phyloP scores from a whole-genome alignment of 2,113 vertebrate species.

The Vireo altiloquus region DNA sequence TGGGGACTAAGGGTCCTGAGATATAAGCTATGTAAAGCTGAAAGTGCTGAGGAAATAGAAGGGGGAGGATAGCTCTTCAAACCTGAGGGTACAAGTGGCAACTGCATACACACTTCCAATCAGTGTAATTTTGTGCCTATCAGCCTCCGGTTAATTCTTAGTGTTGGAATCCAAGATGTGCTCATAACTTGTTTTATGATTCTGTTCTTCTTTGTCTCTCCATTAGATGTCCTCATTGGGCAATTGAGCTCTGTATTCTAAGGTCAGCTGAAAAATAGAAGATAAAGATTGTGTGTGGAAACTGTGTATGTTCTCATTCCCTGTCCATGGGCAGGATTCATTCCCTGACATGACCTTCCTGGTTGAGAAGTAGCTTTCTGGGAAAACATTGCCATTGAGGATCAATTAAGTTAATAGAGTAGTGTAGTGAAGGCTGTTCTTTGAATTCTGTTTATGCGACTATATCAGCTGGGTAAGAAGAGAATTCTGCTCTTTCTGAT shows the following conservation, averaged over 20 bases:
- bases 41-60: background rate
- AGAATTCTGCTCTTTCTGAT: background rate
- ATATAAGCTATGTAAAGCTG: background rate
- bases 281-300: background rate
- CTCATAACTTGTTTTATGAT: background rate
- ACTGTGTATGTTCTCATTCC: background rate
- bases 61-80: background rate
- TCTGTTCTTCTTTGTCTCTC: constrained; percentile 22
- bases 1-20: background rate
- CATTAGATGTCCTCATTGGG: constrained; percentile 61
- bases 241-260: background rate
- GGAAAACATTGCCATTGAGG: background rate
- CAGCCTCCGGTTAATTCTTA: background rate
- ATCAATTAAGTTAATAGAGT: background rate
- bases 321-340: background rate
- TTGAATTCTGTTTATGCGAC: background rate
- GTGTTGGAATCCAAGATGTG: background rate
- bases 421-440: background rate
- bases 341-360: background rate
- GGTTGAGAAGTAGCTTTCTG: background rate
- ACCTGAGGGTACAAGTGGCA: background rate
- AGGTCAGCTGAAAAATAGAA: background rate
- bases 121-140: background rate
- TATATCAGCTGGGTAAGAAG: background rate
- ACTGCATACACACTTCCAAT: background rate